Percentiles rank a stretch among this genome's conserved stretches.
These are phyloP conservation scores for Acleris literana DNA, from an alignment of 2,888 invertebrate species.

Conservation along the genomic window DNA sequence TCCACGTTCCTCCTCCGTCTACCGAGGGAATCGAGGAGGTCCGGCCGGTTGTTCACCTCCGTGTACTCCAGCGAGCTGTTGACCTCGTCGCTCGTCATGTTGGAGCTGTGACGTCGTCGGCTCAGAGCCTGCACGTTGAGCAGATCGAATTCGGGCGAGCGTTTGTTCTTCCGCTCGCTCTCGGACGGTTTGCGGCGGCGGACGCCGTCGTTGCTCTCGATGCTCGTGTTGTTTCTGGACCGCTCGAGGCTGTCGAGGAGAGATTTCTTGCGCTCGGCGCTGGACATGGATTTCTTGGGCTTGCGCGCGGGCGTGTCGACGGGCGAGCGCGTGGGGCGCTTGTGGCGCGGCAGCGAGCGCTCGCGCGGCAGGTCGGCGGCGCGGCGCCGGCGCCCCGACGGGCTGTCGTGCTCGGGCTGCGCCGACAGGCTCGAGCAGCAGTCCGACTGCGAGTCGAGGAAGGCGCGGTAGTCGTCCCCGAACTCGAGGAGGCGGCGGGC, in stretches of 20 bases:
- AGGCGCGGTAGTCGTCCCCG: slow-evolving; percentile 95
- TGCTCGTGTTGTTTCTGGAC: slow-evolving; percentile 76
- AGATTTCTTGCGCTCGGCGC: slow-evolving; percentile 77
- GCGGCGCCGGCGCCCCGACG: slow-evolving; percentile 67
- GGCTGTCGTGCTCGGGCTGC: slow-evolving; percentile 75
- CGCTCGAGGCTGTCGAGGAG: slow-evolving; percentile 77
- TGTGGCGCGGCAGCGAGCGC: slow-evolving; percentile 66
- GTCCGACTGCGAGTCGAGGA: slow-evolving; percentile 95
- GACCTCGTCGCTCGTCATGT: slow-evolving; percentile 77
- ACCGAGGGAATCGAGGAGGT: slow-evolving; percentile 73
- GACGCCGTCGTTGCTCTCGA: slow-evolving; percentile 74
- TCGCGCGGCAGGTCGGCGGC: slow-evolving; percentile 70
- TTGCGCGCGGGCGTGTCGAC: slow-evolving; percentile 70
- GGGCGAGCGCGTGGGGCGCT: slow-evolving; percentile 69
- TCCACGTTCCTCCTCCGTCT: slow-evolving; percentile 60
- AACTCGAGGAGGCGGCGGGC: slow-evolving; percentile 92
- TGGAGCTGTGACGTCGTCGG: slow-evolving; percentile 75
- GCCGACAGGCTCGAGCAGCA: slow-evolving; percentile 92
- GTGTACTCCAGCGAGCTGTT: slow-evolving; percentile 80
- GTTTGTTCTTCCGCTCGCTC: slow-evolving; percentile 68
- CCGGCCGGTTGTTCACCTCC: slow-evolving; percentile 77
- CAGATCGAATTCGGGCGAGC: slow-evolving; percentile 76
- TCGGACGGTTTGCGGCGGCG: slow-evolving; percentile 72
- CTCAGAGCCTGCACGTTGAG: slow-evolving; percentile 72
- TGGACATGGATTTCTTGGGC: slow-evolving; percentile 79